phyloP scores from a whole-genome alignment of 2,113 vertebrate genomes.

The Rhineura floridana region DNA sequence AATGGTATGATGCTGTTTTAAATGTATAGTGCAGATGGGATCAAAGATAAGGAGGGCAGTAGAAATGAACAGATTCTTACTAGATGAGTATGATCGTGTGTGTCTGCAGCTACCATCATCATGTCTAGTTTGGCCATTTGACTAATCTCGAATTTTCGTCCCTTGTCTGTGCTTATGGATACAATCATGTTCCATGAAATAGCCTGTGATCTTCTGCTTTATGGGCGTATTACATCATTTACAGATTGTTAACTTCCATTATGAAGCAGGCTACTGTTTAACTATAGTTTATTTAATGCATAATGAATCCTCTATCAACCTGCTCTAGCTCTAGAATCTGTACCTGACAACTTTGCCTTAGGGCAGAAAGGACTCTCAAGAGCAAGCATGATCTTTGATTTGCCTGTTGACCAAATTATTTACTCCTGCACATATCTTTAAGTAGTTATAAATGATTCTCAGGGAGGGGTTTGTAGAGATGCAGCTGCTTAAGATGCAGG shows the following conservation, averaged over 20 bases:
- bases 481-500: too few relatives aligned
- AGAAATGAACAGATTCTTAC: neutral
- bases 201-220: neutral
- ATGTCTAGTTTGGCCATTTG: neutral
- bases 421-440: neutral
- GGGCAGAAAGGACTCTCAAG: neutral
- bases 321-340: neutral
- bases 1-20: too few relatives aligned
- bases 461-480: neutral
- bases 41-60: neutral
- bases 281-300: neutral
- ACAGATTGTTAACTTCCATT: neutral
- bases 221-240: neutral
- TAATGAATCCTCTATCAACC: neutral
- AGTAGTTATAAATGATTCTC: neutral
- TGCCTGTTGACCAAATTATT: too few relatives aligned
- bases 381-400: neutral
- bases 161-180: neutral
- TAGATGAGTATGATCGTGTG: neutral
- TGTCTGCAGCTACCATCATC: neutral
- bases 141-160: neutral
- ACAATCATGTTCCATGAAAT: neutral
- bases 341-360: neutral
- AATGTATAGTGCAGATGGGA: too few relatives aligned
- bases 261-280: neutral